phyloP scores from a whole-genome alignment of 2,888 invertebrate species.

The Mythimna ferrago region DNA sequence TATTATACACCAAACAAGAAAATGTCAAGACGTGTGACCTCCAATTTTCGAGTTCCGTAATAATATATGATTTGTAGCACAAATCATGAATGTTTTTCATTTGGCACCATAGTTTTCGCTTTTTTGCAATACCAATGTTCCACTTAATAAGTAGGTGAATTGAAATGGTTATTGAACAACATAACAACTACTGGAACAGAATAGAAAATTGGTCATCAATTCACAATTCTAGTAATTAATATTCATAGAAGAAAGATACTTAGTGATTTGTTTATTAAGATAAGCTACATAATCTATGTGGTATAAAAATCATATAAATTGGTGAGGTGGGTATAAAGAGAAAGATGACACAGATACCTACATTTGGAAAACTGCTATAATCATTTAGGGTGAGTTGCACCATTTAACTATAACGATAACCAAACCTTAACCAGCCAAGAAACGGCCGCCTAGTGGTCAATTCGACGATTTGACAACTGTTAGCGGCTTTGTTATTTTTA shows the following conservation, averaged over 20 bases:
- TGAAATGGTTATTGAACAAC: slow-evolving; percentile 79
- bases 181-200: slow-evolving; percentile 63
- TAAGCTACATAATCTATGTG: not conserved
- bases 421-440: no score
- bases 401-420: no score
- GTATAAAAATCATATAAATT: slow-evolving; percentile 1
- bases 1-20: slow-evolving; percentile 79
- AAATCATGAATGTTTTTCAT: slow-evolving; percentile 39
- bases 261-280: not conserved
- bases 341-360: slow-evolving; percentile 56
- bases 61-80: slow-evolving; percentile 58
- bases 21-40: slow-evolving; percentile 88
- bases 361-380: slow-evolving; percentile 47
- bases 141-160: slow-evolving; percentile 78
- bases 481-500: no score
- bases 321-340: slow-evolving; percentile 9
- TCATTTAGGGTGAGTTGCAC: slow-evolving; percentile 1
- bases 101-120: slow-evolving; percentile 34
- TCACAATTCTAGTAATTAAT: slow-evolving; percentile 16
- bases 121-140: slow-evolving; percentile 65
- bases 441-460: no score
- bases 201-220: slow-evolving; percentile 33
- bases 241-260: slow-evolving; percentile 9
- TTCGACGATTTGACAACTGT: no score
- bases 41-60: slow-evolving; percentile 76